These are phyloP conservation scores for Candoia aspera DNA, from an alignment of 2,113 vertebrate genomes.

Conservation along the genomic window DNA sequence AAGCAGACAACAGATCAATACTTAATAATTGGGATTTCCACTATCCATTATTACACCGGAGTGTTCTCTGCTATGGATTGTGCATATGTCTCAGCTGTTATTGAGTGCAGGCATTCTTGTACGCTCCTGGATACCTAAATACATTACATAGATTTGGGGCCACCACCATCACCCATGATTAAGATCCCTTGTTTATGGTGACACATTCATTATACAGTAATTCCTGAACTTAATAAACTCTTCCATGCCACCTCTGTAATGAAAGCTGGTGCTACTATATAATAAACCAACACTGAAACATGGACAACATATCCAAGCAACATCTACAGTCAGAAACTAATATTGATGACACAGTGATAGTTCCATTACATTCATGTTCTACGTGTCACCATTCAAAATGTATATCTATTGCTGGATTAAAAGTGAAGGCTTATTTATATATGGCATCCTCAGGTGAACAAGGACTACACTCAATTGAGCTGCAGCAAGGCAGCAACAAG, in stretches of 20 bases:
- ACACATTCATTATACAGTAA: background rate
- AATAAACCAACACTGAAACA: background rate
- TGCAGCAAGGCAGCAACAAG: background rate
- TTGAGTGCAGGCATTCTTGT: background rate
- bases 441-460: background rate
- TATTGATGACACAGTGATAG: background rate
- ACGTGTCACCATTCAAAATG: background rate
- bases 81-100: background rate
- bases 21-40: conserved; percentile 32
- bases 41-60: background rate
- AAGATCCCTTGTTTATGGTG: background rate
- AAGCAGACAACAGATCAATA: conserved; percentile 27
- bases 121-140: background rate
- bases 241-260: background rate
- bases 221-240: background rate
- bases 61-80: conserved; percentile 1
- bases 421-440: background rate
- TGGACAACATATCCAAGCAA: background rate
- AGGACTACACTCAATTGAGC: background rate
- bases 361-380: background rate
- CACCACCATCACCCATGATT: background rate
- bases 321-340: background rate
- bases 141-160: background rate
- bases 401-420: background rate
- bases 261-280: background rate